These are phyloP conservation scores for Bombus soroeensis DNA, from an alignment of 1,140 invertebrate genomes.

Conservation along the genomic window DNA sequence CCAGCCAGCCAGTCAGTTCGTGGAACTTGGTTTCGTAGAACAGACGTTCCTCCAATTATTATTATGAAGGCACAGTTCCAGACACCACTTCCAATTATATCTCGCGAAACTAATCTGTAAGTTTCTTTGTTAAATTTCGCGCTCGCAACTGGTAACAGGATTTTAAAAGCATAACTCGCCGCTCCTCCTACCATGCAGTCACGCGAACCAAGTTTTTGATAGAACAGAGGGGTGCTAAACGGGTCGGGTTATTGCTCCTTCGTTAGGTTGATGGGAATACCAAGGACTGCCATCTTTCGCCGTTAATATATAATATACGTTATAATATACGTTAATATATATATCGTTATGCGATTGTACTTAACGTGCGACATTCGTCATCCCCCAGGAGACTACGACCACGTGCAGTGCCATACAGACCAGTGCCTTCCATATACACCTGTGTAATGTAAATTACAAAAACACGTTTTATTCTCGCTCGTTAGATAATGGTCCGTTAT, in stretches of 20 bases:
- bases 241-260: constrained; percentile 32
- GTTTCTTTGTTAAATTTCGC: constrained; percentile 66
- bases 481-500: not conserved
- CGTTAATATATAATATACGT: constrained; percentile 12
- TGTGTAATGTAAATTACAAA: not conserved
- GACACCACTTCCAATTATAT: constrained; percentile 64
- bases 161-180: constrained; percentile 64
- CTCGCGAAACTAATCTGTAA: constrained; percentile 66
- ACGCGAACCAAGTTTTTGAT: constrained; percentile 57
- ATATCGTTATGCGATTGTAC: not conserved
- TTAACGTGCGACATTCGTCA: not conserved
- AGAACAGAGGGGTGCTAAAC: not conserved
- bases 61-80: constrained; percentile 65
- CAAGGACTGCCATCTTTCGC: constrained; percentile 1
- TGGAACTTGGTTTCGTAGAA: constrained; percentile 54
- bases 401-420: no score
- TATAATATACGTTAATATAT: no score
- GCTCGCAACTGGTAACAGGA: constrained; percentile 63
- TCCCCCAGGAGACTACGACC: not conserved
- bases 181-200: constrained; percentile 36
- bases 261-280: constrained; percentile 28
- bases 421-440: no score
- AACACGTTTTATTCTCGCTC: not conserved
- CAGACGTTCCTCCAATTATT: constrained; percentile 67
- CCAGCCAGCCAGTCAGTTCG: constrained; percentile 18